Evolutionary conservation across 2,888 invertebrate species (phyloP).

Genomic region (Deilephila porcellus): DNA sequence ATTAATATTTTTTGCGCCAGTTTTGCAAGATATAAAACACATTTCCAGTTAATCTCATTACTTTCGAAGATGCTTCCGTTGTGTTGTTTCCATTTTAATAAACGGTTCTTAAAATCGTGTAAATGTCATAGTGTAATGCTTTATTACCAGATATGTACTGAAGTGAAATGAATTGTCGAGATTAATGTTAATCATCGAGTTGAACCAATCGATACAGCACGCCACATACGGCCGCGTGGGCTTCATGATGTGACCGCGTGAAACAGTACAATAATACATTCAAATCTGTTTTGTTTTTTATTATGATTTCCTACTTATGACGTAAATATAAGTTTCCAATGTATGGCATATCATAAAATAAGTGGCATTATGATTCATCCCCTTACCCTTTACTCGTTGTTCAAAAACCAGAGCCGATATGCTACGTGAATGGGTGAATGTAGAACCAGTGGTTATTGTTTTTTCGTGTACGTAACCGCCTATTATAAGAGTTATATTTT

Average conservation of each 20-base stretch:
- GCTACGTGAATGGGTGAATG: neutral
- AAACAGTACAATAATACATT: slow-evolving; percentile 25
- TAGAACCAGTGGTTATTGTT: neutral
- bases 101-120: neutral
- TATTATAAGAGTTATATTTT: neutral
- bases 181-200: slow-evolving; percentile 50
- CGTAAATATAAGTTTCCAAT: neutral
- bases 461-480: neutral
- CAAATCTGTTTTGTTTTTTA: slow-evolving; percentile 2
- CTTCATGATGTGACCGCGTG: slow-evolving; percentile 61
- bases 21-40: neutral
- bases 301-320: neutral
- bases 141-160: slow-evolving; percentile 28
- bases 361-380: neutral
- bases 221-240: slow-evolving; percentile 47
- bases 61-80: too few species aligned
- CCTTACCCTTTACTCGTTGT: neutral
- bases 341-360: neutral
- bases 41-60: neutral
- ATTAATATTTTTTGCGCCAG: neutral
- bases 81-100: too few species aligned
- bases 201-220: slow-evolving; percentile 62
- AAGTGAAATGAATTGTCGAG: slow-evolving; percentile 46
- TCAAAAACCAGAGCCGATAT: neutral
- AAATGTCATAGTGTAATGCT: neutral